Evolutionary conservation across 1,140 invertebrate genomes (phyloP), one percentile per base, ranked within the genome.

Genomic region (Pogonomyrmex californicus): DNA sequence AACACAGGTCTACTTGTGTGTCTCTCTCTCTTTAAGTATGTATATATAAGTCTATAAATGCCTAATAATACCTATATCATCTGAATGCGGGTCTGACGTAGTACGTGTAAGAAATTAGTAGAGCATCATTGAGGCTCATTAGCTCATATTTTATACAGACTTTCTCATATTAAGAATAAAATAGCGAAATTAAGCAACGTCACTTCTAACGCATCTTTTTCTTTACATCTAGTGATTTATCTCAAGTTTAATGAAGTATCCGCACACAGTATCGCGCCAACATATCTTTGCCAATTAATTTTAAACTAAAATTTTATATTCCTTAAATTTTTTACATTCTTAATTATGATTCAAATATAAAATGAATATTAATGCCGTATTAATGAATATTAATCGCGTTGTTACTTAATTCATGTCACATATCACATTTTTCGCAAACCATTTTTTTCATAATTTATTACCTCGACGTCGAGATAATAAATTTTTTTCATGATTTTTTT

Each of bases 21-120:
- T n/a, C n/a, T n/a, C n/a, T 63, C 56, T 75, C 54, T 66, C 77
- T 87, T 76, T 83, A 89, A 65, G 71, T 86, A 73, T 78, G 51
- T 60, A 44, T 87, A 73, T 82, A 78, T 83, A 90, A 38, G 41
- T 78, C 85, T 90, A 87, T 89, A 90, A 90, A 90, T 90, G 79
- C 75, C 89, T 90, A 90, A 85, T 75, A 89, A 79, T 78, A 85
- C 54, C 70, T 87, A 89, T 87, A 41, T 87, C 58, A 76, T 63
- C 23, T 56, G 33, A 30, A 87, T 76, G 30, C 75, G 77, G 79
- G 75, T 85, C 88, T 88, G 83, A 86, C 63, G 73, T 54, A 54
- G 68, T 62, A 71, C 60, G 62, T 60, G 70, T 78, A 47, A 3
- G 85, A 58, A 90, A 63, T 75, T 62, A 41, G 54, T 63, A 73